These are phyloP conservation scores for western clawed frog (Xenopus tropicalis) DNA, from an alignment of 2,113 vertebrate genomes.

Conservation along the genomic window DNA sequence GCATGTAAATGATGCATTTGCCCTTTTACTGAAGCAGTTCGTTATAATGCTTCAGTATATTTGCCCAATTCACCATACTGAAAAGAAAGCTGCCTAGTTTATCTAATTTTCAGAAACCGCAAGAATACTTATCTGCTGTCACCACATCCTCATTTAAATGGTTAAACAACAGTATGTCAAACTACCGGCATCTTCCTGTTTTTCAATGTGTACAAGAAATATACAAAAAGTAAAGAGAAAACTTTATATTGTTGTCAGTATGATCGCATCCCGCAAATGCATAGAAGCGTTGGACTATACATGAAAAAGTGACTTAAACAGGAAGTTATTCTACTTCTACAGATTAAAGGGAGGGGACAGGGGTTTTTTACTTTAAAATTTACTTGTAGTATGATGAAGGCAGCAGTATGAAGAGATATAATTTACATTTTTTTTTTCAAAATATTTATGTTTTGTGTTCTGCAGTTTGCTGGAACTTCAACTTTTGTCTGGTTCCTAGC, in stretches of 20 bases:
- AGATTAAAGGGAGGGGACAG: no score
- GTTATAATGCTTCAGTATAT: no score
- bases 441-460: no score
- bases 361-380: no score
- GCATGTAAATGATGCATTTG: no score
- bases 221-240: not conserved
- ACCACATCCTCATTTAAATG: conserved; percentile 35
- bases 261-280: not conserved
- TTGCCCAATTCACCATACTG: not conserved
- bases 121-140: conserved; percentile 10
- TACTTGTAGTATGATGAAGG: no score
- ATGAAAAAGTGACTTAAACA: not conserved
- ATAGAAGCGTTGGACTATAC: not conserved
- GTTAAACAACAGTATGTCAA: conserved; percentile 3
- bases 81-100: not conserved
- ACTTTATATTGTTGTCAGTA: not conserved
- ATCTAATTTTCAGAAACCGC: conserved; percentile 2
- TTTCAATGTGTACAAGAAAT: not conserved
- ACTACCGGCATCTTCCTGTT: conserved; percentile 30
- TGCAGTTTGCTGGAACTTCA: no score
- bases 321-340: not conserved
- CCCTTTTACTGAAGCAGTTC: no score
- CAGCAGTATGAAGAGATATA: no score
- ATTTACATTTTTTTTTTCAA: no score
- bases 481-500: no score